Evolutionary conservation across 2,888 invertebrate species (phyloP).

Genomic region (Pollenia amentaria): DNA sequence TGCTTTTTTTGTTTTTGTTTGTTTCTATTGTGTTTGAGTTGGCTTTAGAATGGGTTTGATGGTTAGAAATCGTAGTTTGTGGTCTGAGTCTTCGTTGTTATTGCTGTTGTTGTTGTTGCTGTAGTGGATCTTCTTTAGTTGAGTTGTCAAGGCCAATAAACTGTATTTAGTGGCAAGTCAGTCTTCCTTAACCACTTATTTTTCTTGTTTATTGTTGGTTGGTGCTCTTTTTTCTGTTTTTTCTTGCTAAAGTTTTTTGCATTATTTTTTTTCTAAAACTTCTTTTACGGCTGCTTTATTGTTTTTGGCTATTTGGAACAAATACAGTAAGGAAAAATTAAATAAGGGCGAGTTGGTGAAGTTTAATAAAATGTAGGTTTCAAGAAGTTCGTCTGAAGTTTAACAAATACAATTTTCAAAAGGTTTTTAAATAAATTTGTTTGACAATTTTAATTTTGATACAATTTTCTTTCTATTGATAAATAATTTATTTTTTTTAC

Average conservation of each 20-base stretch:
- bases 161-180: constrained; percentile 63
- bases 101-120: neutral
- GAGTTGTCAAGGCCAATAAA: constrained; percentile 70
- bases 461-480: too few species aligned
- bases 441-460: too few species aligned
- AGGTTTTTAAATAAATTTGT: too few species aligned
- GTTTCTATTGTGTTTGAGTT: constrained; percentile 38
- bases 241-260: constrained; percentile 37
- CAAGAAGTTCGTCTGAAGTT: too few species aligned
- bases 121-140: constrained; percentile 59
- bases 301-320: constrained; percentile 54
- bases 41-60: constrained; percentile 28
- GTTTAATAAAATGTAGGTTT: neutral
- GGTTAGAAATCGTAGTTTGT: constrained; percentile 23
- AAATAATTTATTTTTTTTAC: too few species aligned
- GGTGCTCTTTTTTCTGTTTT: constrained; percentile 22
- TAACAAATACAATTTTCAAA: too few species aligned
- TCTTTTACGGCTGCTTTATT: constrained; percentile 41
- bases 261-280: constrained; percentile 28
- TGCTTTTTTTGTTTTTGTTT: neutral
- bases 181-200: constrained; percentile 62
- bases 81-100: neutral
- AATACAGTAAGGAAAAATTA: constrained; percentile 18
- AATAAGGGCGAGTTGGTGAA: neutral
- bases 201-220: constrained; percentile 45